Evolutionary conservation across 2,888 invertebrate species (phyloP).

Genomic region (Oxystoma pomonae): DNA sequence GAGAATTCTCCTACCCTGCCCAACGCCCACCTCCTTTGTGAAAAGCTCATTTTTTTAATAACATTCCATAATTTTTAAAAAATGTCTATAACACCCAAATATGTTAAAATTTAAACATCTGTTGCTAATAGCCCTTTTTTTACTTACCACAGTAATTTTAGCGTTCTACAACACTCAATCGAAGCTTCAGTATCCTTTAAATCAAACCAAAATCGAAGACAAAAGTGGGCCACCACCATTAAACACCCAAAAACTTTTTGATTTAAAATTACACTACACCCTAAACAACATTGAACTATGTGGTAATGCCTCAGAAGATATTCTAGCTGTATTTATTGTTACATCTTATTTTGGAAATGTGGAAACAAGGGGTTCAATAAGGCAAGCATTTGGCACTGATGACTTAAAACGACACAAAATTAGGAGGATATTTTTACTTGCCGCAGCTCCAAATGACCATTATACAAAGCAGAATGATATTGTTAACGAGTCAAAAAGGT

Average conservation of each 20-base stretch:
- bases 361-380: constrained; percentile 64
- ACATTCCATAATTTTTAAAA: neutral
- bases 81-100: neutral
- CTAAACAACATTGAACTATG: constrained; percentile 34
- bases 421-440: constrained; percentile 66
- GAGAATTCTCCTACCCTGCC: too few relatives aligned
- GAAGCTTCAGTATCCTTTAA: neutral
- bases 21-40: too few relatives aligned
- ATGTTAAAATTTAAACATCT: neutral
- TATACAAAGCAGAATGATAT: constrained; percentile 56
- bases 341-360: constrained; percentile 75
- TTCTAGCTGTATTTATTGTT: constrained; percentile 54
- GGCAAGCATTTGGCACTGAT: constrained; percentile 59
- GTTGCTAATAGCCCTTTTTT: neutral
- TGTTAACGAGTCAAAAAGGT: constrained; percentile 57
- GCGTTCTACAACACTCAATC: neutral
- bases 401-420: constrained; percentile 57
- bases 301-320: constrained; percentile 22
- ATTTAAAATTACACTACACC: constrained; percentile 36
- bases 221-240: neutral
- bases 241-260: constrained; percentile 29
- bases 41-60: too few relatives aligned
- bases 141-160: neutral
- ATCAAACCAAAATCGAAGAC: neutral
- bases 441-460: constrained; percentile 54